phyloP scores from a whole-genome alignment of 2,888 invertebrate genomes.

The Notodonta ziczac region DNA sequence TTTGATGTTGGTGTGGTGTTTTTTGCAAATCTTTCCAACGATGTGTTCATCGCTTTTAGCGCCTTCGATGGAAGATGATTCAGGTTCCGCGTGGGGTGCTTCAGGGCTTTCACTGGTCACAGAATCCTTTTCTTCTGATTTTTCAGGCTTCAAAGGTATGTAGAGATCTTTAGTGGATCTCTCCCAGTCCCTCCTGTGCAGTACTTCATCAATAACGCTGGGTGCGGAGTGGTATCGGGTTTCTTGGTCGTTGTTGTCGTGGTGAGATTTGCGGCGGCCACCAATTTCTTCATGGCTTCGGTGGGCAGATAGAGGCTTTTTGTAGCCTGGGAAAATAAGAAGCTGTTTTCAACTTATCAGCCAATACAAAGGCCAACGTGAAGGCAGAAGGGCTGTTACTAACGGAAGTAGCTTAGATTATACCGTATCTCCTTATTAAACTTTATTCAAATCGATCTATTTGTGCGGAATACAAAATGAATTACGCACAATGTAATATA shows the following conservation, averaged over 20 bases:
- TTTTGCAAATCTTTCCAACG: conserved; percentile 59
- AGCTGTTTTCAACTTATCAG: too few relatives aligned
- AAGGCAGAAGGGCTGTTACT: too few relatives aligned
- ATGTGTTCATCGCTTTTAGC: conserved; percentile 45
- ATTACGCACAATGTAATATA: too few relatives aligned
- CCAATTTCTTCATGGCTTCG: conserved; percentile 74
- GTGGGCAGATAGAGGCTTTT: conserved; percentile 65
- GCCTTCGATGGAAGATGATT: conserved; percentile 51
- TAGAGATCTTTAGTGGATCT: conserved; percentile 67
- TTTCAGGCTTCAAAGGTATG: conserved; percentile 59
- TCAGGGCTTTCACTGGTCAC: conserved; percentile 42
- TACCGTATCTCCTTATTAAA: too few relatives aligned
- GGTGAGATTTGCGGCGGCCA: conserved; percentile 56
- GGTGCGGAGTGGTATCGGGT: conserved; percentile 75
- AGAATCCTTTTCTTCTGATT: conserved; percentile 16
- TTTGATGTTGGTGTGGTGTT: conserved; percentile 74
- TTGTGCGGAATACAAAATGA: too few relatives aligned
- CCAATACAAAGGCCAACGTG: too few relatives aligned
- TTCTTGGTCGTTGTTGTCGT: conserved; percentile 46
- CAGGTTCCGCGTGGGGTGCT: conserved; percentile 49
- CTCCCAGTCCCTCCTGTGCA: conserved; percentile 77
- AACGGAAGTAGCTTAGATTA: too few relatives aligned
- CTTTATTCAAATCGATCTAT: too few relatives aligned
- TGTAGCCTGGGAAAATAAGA: conserved; percentile 48
- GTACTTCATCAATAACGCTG: conserved; percentile 73